Conservation (phyloP, 1,140 invertebrate species). For the Lucilia sericata region DNA sequence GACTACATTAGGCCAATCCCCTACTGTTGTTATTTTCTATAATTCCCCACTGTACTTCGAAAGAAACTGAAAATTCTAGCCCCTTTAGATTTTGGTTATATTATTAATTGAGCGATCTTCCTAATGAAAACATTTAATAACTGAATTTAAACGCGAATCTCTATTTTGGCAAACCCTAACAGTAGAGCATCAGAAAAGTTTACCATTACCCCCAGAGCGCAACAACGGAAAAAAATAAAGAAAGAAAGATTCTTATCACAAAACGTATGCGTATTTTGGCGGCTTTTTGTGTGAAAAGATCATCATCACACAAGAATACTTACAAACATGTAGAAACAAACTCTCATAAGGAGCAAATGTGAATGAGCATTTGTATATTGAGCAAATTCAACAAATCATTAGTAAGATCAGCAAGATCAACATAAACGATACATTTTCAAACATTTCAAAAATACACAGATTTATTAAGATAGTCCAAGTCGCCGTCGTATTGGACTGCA, state of each 20-base stretch:
- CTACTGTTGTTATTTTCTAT: too few species aligned
- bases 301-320: not conserved
- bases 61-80: too few species aligned
- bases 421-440: constrained; percentile 33
- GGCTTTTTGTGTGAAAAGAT: constrained; percentile 35
- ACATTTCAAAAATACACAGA: constrained; percentile 28
- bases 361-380: constrained; percentile 3
- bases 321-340: not conserved
- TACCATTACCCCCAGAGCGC: not conserved
- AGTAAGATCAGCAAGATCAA: constrained; percentile 38
- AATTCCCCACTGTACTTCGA: too few species aligned
- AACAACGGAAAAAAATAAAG: not conserved
- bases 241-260: constrained; percentile 36
- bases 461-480: constrained; percentile 34
- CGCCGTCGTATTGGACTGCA: not conserved
- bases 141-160: too few species aligned
- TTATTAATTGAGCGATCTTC: too few species aligned
- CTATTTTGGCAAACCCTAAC: too few species aligned
- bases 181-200: not conserved
- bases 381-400: constrained; percentile 43
- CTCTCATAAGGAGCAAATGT: not conserved
- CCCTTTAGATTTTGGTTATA: too few species aligned
- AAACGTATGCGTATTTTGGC: constrained; percentile 39
- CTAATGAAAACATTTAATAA: too few species aligned
- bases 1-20: too few species aligned